Evolutionary conservation across 2,113 vertebrate genomes (phyloP).

Genomic region (Naja naja): DNA sequence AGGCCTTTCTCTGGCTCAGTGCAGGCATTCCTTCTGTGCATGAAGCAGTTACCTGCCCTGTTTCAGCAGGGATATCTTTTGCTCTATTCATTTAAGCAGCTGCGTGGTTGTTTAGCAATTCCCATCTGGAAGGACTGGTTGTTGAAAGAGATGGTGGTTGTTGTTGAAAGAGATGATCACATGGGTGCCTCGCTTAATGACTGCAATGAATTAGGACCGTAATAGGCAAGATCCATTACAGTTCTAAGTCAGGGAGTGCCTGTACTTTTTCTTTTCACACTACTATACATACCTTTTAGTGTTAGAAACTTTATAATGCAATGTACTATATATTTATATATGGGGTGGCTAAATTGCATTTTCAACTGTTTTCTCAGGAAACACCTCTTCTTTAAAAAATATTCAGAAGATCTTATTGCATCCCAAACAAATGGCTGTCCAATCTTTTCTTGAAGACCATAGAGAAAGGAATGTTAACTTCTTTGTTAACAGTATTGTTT

Average conservation of each 20-base stretch:
- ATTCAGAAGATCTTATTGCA: too few relatives aligned
- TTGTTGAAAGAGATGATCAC: neutral
- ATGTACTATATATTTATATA: neutral
- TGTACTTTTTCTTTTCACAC: neutral
- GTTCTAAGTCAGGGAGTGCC: neutral
- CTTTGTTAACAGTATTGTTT: neutral
- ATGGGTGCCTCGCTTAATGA: neutral
- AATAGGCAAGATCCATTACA: neutral
- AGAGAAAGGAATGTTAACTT: neutral
- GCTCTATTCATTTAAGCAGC: neutral
- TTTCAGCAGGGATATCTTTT: neutral
- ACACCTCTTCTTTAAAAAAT: neutral
- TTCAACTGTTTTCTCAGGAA: neutral
- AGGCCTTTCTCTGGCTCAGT: neutral
- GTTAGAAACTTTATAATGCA: neutral
- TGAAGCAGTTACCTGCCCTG: neutral
- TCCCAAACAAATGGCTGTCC: too few relatives aligned
- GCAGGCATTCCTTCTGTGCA: neutral
- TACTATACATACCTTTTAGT: neutral
- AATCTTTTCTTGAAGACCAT: too few relatives aligned
- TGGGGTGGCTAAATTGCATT: neutral
- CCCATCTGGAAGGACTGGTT: neutral
- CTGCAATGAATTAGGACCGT: neutral
- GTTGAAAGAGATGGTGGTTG: neutral
- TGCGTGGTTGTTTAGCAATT: neutral